Evolutionary conservation across 2,797 vertebrate genomes (phyloP).

Genomic region (Rhynchonycteris naso): DNA sequence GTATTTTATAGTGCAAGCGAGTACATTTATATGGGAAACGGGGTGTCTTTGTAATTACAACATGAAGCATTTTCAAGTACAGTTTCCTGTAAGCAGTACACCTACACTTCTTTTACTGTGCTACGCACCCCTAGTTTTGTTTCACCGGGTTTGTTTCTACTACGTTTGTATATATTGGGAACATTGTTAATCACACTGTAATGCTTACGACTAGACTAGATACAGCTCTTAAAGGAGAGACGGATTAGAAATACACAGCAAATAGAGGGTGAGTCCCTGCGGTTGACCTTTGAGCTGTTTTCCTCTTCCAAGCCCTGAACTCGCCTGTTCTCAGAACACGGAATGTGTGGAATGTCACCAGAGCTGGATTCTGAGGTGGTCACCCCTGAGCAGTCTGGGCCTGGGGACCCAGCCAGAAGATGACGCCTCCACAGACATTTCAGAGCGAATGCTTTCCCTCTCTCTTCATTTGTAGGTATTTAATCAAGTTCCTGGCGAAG

Average conservation of each 20-base stretch:
- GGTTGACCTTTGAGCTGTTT: neutral
- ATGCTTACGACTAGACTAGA: neutral
- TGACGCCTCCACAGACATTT: neutral
- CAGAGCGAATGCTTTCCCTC: neutral
- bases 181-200: neutral
- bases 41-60: slow-evolving; percentile 24
- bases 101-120: neutral
- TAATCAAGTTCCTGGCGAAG: slow-evolving; percentile 97
- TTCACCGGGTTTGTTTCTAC: neutral
- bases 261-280: neutral
- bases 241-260: neutral
- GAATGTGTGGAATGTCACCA: neutral
- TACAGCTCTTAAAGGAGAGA: neutral
- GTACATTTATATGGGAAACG: neutral
- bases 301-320: neutral
- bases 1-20: neutral
- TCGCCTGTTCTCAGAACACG: neutral
- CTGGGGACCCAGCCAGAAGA: too few species aligned
- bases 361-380: neutral
- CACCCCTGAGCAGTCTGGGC: neutral
- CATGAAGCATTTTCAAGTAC: slow-evolving; percentile 19
- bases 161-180: neutral
- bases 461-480: slow-evolving; percentile 89
- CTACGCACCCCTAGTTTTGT: neutral
- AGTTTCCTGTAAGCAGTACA: neutral